Base-by-base conservation (phyloP, 2,888 invertebrate genomes). In the Drosophila yooni region DNA sequence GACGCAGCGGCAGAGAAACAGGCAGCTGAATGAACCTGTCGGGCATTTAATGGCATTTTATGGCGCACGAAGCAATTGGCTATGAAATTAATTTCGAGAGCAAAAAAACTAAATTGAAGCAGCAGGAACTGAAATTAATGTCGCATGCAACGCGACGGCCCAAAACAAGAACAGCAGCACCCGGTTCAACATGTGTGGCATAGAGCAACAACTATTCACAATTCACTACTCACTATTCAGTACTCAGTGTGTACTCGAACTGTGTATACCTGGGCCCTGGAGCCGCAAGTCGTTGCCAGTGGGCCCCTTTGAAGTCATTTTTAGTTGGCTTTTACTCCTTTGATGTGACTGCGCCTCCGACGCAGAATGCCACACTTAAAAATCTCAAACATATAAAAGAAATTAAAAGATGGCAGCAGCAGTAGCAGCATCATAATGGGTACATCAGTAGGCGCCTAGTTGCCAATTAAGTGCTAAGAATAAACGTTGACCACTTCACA, bases 41-140 rank as follows among this genome's bases (percentile, higher is more conserved):
- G 52, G 52, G 36, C 70, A 66, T 79, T 79, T 74, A 81, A 79
- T 79, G 64, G 79, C 79, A 82, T 80, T 83, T 83, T 85, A 84
- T 86, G 86, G 87, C 75, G 75, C 77, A 74, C 81, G 66, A 71
- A 67, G 85, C 85, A 85, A 85, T 85, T 85, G 85, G 79, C 88
- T 85, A 84, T 89, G 87, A 87, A 85, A 85, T 85, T 87, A 85
- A 85, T 89, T 89, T 89, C 48, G 69, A 73, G 80, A 77, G 71
- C 74, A 83, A 78, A 76, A 74, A 64, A 46, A 46, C 61, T 13
- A 38, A 68, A 61, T 46, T 56, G 43, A 38, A 57, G 38, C 50
- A 66, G 51, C 40, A 71, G 65, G 60, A 74, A 61, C 88, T 89
- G 90, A 81, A 88, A 76, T 88, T 88, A 88, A 88, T 88, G 88